A percentile compares a stretch with the other conserved stretches of the same genome.
Evolutionary conservation across 2,888 invertebrate species (phyloP).

Genomic region (Clitarchus hookeri): DNA sequence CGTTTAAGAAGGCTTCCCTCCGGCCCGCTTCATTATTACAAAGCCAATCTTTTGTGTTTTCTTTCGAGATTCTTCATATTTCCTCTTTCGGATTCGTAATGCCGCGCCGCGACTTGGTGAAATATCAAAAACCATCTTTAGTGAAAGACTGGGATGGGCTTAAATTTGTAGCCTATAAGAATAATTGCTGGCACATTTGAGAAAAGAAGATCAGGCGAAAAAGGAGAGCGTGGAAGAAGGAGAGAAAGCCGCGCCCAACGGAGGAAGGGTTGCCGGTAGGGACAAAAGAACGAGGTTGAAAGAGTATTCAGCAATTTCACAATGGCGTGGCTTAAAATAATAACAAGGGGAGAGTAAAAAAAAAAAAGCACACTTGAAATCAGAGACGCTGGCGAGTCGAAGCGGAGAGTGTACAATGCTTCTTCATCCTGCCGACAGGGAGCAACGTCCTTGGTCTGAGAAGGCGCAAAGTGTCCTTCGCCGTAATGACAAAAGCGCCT

Average conservation of each 20-base stretch:
- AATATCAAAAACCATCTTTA: slow-evolving; percentile 26
- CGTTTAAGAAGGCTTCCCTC: slow-evolving; percentile 18
- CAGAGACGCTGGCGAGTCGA: neutral
- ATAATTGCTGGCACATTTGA: slow-evolving; percentile 26
- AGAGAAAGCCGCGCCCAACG: neutral
- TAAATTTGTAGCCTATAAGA: slow-evolving; percentile 24
- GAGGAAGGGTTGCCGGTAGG: neutral
- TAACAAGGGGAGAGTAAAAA: neutral
- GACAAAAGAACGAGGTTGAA: slow-evolving; percentile 17
- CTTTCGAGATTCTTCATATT: slow-evolving; percentile 20
- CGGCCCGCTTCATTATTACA: slow-evolving; percentile 25
- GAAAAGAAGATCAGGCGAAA: slow-evolving; percentile 26
- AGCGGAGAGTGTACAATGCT: neutral
- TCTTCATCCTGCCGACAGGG: neutral
- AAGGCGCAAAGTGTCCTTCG: too few relatives aligned
- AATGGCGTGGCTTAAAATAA: slow-evolving; percentile 22
- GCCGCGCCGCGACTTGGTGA: slow-evolving; percentile 16
- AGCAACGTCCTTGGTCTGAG: too few relatives aligned
- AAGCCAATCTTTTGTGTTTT: slow-evolving; percentile 28
- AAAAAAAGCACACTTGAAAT: slow-evolving; percentile 16
- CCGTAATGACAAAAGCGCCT: too few relatives aligned
- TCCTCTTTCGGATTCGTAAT: slow-evolving; percentile 21
- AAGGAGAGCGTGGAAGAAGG: neutral
- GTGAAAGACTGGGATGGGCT: slow-evolving; percentile 26
- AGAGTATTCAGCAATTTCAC: slow-evolving; percentile 20